phyloP scores from a whole-genome alignment of 2,113 vertebrate species.

The Sciurus niger region DNA sequence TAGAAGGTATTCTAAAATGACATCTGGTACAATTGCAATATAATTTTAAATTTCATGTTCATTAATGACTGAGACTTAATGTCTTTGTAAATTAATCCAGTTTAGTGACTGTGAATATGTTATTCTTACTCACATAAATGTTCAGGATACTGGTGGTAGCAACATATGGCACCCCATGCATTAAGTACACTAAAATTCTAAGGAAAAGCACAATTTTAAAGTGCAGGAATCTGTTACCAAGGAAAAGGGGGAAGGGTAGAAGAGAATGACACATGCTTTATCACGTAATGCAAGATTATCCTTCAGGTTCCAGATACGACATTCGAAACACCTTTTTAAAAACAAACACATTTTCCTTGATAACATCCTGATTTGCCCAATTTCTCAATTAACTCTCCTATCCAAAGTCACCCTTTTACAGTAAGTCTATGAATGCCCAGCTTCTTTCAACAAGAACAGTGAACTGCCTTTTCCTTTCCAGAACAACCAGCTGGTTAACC shows the following conservation, averaged over 20 bases:
- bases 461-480: constrained; percentile 78
- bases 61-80: constrained; percentile 80
- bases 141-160: constrained; percentile 64
- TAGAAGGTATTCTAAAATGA: constrained; percentile 74
- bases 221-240: constrained; percentile 62
- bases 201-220: constrained; percentile 71
- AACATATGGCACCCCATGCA: constrained; percentile 72
- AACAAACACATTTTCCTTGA: constrained; percentile 68
- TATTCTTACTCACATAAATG: constrained; percentile 73
- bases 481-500: constrained; percentile 73
- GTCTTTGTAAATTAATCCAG: constrained; percentile 78
- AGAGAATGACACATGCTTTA: constrained; percentile 48
- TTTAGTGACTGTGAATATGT: constrained; percentile 80
- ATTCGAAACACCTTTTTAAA: constrained; percentile 51
- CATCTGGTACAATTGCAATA: constrained; percentile 72
- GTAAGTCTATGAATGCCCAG: constrained; percentile 82
- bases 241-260: background rate
- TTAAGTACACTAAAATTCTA: constrained; percentile 71
- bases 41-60: constrained; percentile 81
- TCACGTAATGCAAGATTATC: background rate
- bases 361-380: constrained; percentile 78
- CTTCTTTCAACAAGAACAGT: constrained; percentile 76
- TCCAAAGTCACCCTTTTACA: constrained; percentile 78
- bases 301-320: constrained; percentile 1
- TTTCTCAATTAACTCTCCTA: constrained; percentile 82